Evolutionary conservation across 2,797 vertebrate genomes (phyloP).

Genomic region (Cynodonichthys magdalenae): DNA sequence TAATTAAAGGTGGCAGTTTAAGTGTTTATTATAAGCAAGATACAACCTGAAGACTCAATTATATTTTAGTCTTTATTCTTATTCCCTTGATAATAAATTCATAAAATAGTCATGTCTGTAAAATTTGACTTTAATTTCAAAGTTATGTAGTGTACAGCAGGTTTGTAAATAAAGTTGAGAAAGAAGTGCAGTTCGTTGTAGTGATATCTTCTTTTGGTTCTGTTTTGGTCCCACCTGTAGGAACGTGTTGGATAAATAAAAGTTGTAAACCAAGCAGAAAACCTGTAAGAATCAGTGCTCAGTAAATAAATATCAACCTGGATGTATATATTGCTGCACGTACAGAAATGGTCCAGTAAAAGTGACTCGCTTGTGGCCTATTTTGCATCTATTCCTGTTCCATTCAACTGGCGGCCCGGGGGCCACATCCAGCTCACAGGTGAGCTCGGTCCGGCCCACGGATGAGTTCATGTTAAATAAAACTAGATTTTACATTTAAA

Average conservation of each 20-base stretch:
- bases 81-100: not conserved
- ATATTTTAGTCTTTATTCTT: not conserved
- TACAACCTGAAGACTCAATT: constrained; percentile 6
- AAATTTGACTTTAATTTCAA: not conserved
- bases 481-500: too few relatives aligned
- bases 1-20: too few relatives aligned
- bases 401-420: too few relatives aligned
- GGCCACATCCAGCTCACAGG: too few relatives aligned
- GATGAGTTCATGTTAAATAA: too few relatives aligned
- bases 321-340: constrained; percentile 21
- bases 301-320: constrained; percentile 8
- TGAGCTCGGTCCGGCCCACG: too few relatives aligned
- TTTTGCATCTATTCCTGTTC: constrained; percentile 13
- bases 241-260: too few relatives aligned
- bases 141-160: constrained; percentile 6
- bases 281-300: constrained; percentile 1
- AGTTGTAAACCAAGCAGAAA: too few relatives aligned
- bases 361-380: constrained; percentile 13
- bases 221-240: not conserved
- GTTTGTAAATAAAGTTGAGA: constrained; percentile 2
- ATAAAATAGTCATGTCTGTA: not conserved
- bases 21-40: not conserved
- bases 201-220: not conserved
- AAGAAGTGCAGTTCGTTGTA: constrained; percentile 6
- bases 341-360: constrained; percentile 18